Evolutionary conservation across 2,113 vertebrate species (phyloP).

Genomic region (Pogonocichla stellata): DNA sequence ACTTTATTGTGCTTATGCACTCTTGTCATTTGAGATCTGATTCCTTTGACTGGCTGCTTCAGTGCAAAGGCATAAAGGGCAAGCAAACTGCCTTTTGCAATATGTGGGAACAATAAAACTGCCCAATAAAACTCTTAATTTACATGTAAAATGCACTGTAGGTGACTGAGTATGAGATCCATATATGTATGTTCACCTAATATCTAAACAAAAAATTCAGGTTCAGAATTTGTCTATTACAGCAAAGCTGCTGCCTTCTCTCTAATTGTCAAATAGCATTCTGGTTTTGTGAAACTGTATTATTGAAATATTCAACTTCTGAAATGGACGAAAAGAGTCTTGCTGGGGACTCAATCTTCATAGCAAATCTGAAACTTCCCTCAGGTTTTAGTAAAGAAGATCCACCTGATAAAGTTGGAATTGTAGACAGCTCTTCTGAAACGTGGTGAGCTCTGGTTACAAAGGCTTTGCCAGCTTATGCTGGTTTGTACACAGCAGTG

Average conservation of each 20-base stretch:
- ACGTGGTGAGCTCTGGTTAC: neutral
- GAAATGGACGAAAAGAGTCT: neutral
- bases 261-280: neutral
- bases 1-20: too few species aligned
- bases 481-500: neutral
- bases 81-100: neutral
- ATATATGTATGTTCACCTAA: neutral
- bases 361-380: neutral
- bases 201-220: neutral
- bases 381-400: neutral
- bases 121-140: neutral
- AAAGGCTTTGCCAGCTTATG: neutral
- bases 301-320: neutral
- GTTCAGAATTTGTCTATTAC: neutral
- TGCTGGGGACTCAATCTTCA: neutral
- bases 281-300: neutral
- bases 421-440: neutral
- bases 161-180: neutral
- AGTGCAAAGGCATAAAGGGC: neutral
- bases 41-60: neutral
- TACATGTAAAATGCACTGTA: neutral
- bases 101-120: neutral
- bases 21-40: neutral
- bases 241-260: neutral
- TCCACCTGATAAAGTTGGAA: neutral